Evolutionary conservation across 2,113 vertebrate genomes (phyloP).

Genomic region (Caranx ignobilis): DNA sequence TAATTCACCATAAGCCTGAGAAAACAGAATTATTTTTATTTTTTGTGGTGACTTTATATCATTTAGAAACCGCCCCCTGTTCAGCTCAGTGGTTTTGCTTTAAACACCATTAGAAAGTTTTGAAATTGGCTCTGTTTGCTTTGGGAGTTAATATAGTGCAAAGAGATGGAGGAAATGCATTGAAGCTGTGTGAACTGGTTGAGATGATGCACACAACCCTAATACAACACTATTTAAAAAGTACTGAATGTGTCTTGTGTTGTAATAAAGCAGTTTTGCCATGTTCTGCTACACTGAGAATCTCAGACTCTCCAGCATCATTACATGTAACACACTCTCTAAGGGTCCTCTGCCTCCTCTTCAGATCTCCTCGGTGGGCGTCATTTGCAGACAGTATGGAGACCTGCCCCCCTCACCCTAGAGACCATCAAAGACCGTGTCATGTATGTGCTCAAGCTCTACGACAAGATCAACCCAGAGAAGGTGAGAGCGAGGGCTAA

Average conservation of each 20-base stretch:
- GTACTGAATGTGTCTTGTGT: neutral
- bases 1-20: no score
- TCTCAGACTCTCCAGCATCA: neutral
- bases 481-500: conserved; percentile 81
- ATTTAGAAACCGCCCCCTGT: no score
- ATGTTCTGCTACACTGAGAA: neutral
- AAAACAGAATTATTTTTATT: no score
- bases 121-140: neutral
- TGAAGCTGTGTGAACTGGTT: neutral
- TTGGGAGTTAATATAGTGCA: neutral
- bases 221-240: neutral
- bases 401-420: conserved; percentile 90
- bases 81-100: neutral
- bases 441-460: conserved; percentile 95
- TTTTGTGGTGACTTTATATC: no score
- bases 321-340: neutral
- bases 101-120: neutral
- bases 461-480: conserved; percentile 95
- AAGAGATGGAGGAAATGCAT: neutral
- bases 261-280: neutral
- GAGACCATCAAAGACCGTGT: conserved; percentile 90
- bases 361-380: conserved; percentile 73
- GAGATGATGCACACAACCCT: neutral
- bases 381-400: conserved; percentile 84
- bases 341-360: neutral